Conservation (phyloP, 2,113 vertebrate species). For the Leptodactylus fuscus region DNA sequence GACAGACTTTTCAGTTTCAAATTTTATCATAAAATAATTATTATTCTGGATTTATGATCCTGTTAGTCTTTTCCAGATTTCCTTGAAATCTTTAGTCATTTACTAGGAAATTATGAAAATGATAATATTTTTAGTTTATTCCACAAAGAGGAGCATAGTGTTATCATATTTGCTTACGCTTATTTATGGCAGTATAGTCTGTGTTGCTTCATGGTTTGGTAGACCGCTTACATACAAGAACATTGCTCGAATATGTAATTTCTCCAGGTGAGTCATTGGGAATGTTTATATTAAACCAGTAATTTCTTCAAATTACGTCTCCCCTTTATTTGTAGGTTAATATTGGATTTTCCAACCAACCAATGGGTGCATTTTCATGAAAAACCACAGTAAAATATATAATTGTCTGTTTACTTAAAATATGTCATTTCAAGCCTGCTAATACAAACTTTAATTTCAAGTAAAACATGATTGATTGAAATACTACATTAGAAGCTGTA, state of each 20-base stretch:
- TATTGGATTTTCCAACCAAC: constrained; percentile 16
- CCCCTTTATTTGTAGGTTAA: neutral
- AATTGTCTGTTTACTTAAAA: constrained; percentile 81
- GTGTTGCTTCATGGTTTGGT: neutral
- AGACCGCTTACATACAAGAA: neutral
- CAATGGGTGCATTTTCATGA: neutral
- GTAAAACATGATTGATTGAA: constrained; percentile 78
- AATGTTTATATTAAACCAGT: constrained; percentile 1
- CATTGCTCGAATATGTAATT: constrained; percentile 2
- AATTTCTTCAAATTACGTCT: constrained; percentile 8
- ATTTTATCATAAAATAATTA: neutral
- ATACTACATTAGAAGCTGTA: constrained; percentile 75
- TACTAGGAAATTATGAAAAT: neutral
- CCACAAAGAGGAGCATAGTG: neutral
- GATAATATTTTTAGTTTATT: neutral
- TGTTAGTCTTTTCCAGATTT: neutral
- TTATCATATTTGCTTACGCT: neutral
- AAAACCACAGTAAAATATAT: constrained; percentile 51
- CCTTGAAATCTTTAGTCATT: neutral
- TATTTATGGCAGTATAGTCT: constrained; percentile 17
- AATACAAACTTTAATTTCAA: constrained; percentile 74
- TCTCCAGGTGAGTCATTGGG: constrained; percentile 16
- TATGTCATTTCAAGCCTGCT: constrained; percentile 78
- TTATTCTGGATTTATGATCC: neutral
- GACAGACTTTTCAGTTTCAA: neutral